A percentile compares a stretch with the other conserved stretches of the same genome.
phyloP scores from a whole-genome alignment of 2,113 vertebrate genomes.

The Neofelis nebulosa region DNA sequence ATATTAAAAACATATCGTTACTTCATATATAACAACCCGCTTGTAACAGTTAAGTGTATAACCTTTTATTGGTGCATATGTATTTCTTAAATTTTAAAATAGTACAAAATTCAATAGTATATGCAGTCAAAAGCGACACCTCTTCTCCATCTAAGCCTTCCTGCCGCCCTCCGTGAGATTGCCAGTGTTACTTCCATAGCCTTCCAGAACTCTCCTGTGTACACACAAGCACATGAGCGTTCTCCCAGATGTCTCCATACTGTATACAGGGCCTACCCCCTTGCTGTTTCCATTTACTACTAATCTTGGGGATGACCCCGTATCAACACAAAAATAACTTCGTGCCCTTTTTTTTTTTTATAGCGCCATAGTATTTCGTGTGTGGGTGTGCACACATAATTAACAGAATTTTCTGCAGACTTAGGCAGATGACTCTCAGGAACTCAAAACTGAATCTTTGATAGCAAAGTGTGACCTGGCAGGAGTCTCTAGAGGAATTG shows the following conservation, averaged over 20 bases:
- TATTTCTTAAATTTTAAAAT: not conserved
- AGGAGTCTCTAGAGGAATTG: not conserved
- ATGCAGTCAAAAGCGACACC: not conserved
- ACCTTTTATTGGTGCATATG: not conserved
- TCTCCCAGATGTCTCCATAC: accelerated
- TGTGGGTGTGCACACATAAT: not conserved
- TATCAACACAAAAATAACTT: not conserved
- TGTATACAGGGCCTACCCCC: accelerated
- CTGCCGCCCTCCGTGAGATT: not conserved
- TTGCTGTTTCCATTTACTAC: not conserved
- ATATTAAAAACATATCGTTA: not conserved
- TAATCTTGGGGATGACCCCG: not conserved
- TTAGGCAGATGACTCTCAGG: not conserved
- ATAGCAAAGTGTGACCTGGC: not conserved
- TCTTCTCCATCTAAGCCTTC: not conserved
- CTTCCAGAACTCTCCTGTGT: not conserved
- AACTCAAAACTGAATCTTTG: not conserved
- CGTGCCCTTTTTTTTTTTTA: not conserved
- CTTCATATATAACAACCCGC: not conserved
- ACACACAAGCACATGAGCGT: accelerated
- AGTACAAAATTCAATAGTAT: not conserved
- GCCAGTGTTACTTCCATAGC: not conserved
- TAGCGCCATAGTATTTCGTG: not conserved
- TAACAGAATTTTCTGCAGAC: not conserved
- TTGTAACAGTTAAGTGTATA: not conserved